Conservation (phyloP, 2,888 invertebrate species). For the Sicus ferrugineus region DNA sequence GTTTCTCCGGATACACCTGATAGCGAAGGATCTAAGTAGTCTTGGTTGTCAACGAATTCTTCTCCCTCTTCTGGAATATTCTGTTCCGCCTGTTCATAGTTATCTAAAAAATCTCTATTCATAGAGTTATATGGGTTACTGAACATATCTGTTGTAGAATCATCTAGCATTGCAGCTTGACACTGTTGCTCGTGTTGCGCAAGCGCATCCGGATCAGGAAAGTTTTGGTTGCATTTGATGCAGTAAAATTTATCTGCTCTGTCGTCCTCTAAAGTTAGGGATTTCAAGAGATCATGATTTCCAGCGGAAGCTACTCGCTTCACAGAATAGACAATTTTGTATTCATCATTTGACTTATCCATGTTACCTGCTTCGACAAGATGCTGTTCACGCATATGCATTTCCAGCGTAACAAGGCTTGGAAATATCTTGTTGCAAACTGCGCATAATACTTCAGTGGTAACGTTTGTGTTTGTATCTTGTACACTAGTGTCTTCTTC, state of each 20-base stretch:
- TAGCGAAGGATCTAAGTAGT: background rate
- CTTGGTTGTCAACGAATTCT: background rate
- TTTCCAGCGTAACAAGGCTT: constrained; percentile 37
- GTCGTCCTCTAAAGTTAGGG: background rate
- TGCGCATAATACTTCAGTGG: constrained; percentile 36
- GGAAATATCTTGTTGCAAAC: constrained; percentile 38
- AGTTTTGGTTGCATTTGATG: background rate
- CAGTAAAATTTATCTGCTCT: background rate
- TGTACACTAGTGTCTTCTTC: background rate
- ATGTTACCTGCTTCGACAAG: background rate
- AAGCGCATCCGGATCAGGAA: background rate
- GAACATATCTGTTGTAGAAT: background rate
- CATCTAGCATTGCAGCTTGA: background rate
- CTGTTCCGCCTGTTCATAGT: background rate
- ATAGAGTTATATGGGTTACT: background rate
- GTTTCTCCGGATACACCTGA: background rate
- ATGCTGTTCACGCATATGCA: constrained; percentile 38
- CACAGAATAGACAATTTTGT: background rate
- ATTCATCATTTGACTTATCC: background rate
- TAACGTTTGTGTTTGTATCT: constrained; percentile 11
- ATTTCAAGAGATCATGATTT: background rate
- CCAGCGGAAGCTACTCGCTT: background rate
- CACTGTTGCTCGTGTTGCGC: background rate
- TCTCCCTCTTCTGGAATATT: background rate
- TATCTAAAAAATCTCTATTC: background rate